phyloP scores from a whole-genome alignment of 1,140 invertebrate species.

The Ostrea edulis region DNA sequence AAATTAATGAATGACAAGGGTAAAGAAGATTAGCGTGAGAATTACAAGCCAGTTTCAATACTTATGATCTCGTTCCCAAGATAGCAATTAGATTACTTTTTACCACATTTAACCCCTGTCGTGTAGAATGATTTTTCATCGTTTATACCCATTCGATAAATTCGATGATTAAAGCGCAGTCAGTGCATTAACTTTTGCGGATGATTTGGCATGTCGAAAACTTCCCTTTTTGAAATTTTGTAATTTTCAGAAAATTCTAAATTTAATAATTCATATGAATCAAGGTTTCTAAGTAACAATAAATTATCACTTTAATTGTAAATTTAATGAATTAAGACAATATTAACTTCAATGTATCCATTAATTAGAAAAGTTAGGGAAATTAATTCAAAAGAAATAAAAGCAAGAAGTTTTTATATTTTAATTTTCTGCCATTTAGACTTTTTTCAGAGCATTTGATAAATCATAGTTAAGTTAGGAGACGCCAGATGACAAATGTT shows the following conservation, averaged over 20 bases:
- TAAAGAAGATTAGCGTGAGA: too few species aligned
- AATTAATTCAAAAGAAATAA: neutral
- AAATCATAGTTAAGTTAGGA: neutral
- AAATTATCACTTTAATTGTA: neutral
- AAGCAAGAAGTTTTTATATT: neutral
- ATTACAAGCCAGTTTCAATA: too few species aligned
- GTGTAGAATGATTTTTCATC: neutral
- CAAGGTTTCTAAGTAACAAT: neutral
- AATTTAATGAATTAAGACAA: neutral
- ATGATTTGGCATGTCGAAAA: neutral
- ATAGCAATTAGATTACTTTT: too few species aligned
- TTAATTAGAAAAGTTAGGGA: neutral
- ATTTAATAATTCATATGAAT: neutral
- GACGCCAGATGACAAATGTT: neutral
- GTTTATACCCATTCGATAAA: neutral
- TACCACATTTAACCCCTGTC: neutral
- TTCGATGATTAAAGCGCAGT: neutral
- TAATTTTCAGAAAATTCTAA: constrained; percentile 20
- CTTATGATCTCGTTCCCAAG: too few species aligned
- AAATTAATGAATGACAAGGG: too few species aligned
- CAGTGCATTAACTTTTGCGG: neutral
- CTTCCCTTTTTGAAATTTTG: neutral
- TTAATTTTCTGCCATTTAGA: neutral
- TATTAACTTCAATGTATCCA: neutral
- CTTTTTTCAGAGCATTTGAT: neutral